phyloP scores from a whole-genome alignment of 2,113 vertebrate species.

The Aegithalos caudatus region DNA sequence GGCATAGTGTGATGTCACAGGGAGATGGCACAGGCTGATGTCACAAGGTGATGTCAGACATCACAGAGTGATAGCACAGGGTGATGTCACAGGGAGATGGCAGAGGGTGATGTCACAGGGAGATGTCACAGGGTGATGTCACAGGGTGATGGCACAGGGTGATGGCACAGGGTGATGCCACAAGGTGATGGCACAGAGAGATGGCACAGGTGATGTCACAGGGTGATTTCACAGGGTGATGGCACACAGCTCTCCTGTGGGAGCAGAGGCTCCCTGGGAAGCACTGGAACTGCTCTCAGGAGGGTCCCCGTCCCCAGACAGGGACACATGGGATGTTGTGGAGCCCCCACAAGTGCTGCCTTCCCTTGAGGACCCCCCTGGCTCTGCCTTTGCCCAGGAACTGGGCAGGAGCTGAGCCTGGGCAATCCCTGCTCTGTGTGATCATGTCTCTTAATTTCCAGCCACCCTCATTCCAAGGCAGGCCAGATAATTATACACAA shows the following conservation, averaged over 20 bases:
- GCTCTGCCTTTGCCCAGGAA: not conserved
- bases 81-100: not conserved
- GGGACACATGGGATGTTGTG: rapidly evolving
- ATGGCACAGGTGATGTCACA: not conserved
- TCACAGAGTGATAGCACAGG: too few species aligned
- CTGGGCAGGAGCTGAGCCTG: not conserved
- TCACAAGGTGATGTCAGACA: not conserved
- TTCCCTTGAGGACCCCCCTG: rapidly evolving
- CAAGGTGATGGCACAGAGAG: not conserved
- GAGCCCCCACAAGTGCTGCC: not conserved
- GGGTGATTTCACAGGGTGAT: not conserved
- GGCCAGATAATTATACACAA: conserved; percentile 29
- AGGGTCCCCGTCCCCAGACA: not conserved
- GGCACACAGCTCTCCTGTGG: not conserved
- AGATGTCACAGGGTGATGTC: not conserved
- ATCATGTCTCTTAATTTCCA: conserved; percentile 45
- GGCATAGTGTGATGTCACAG: not conserved
- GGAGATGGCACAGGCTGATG: not conserved
- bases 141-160: not conserved
- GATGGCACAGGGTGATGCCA: not conserved
- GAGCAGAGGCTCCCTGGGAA: not conserved
- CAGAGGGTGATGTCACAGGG: too few species aligned
- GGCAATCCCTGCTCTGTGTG: not conserved
- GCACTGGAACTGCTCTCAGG: not conserved
- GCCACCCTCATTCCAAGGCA: not conserved